Percentiles rank a stretch among this genome's conserved stretches.
Conservation (phyloP, 2,888 invertebrate genomes). For the Trissolcus japonicus region DNA sequence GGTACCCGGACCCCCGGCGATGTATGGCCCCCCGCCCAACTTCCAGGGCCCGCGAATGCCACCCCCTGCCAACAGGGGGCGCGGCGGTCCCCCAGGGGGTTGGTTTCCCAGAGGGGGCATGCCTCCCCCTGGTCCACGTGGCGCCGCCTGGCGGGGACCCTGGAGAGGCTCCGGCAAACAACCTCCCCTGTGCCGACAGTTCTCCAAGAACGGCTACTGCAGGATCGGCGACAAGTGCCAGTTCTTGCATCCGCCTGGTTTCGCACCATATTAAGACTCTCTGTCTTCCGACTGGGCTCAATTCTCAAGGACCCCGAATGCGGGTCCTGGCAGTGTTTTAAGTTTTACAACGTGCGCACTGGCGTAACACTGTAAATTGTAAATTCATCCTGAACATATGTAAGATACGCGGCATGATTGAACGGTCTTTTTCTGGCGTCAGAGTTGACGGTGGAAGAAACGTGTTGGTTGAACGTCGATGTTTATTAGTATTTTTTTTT, state of each 20-base stretch:
- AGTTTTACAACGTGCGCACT: conserved; percentile 16
- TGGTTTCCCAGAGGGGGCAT: conserved; percentile 76
- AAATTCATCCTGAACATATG: conserved; percentile 8
- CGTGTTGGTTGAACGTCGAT: conserved; percentile 21
- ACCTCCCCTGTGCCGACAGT: conserved; percentile 83
- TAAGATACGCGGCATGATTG: neutral
- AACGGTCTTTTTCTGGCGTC: conserved; percentile 10
- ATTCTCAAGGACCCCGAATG: neutral
- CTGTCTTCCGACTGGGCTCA: conserved; percentile 8
- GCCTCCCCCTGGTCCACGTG: conserved; percentile 64
- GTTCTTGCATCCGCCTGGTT: conserved; percentile 88
- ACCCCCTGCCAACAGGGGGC: conserved; percentile 69
- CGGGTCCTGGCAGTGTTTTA: neutral
- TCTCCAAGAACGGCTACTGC: conserved; percentile 88
- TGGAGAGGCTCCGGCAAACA: conserved; percentile 73
- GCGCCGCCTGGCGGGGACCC: conserved; percentile 78
- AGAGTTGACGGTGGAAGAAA: neutral
- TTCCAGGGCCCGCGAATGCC: conserved; percentile 69
- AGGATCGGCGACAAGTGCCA: conserved; percentile 88
- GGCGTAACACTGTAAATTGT: conserved; percentile 28
- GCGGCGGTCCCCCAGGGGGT: conserved; percentile 71
- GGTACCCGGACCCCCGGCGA: conserved; percentile 56
- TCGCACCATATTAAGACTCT: conserved; percentile 76
- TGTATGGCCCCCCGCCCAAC: conserved; percentile 60
- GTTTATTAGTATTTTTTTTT: conserved; percentile 15